Conservation (phyloP, 2,113 vertebrate genomes). For the Salvelinus alpinus region DNA sequence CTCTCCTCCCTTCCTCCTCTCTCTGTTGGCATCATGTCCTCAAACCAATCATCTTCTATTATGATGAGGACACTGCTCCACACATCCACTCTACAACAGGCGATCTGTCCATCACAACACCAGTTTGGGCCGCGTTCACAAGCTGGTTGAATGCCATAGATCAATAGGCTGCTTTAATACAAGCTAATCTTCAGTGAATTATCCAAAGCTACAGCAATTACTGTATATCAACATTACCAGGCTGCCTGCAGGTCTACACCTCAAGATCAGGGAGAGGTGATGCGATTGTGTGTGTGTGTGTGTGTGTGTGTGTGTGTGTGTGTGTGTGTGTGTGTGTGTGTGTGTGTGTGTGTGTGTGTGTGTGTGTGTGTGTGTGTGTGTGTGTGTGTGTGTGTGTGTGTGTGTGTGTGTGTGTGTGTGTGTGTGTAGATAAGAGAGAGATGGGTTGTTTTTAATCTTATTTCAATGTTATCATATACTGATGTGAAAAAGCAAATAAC, state of each 20-base stretch:
- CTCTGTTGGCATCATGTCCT: not conserved
- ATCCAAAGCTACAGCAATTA: slow-evolving; percentile 32
- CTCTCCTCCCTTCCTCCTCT: slow-evolving; percentile 3
- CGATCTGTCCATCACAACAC: slow-evolving; percentile 15
- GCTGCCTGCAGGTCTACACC: not conserved
- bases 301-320: not conserved
- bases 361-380: not conserved
- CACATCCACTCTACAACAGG: slow-evolving; percentile 19
- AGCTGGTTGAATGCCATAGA: slow-evolving; percentile 6
- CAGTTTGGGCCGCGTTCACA: slow-evolving; percentile 3
- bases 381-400: not conserved
- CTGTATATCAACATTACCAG: slow-evolving; percentile 39
- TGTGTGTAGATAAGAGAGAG: not conserved
- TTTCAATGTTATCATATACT: not conserved
- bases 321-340: slow-evolving; percentile 5
- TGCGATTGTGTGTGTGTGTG: not conserved
- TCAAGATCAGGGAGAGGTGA: slow-evolving; percentile 20
- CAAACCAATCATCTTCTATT: slow-evolving; percentile 33
- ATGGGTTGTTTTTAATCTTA: no score
- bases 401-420: no score
- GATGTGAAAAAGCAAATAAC: not conserved
- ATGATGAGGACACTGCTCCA: slow-evolving; percentile 13
- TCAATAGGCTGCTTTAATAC: slow-evolving; percentile 28
- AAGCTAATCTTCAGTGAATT: slow-evolving; percentile 36
- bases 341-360: not conserved